A percentile compares a stretch with the other conserved stretches of the same genome.
Conservation (phyloP, 2,888 invertebrate species). For the Osmoderma eremita region DNA sequence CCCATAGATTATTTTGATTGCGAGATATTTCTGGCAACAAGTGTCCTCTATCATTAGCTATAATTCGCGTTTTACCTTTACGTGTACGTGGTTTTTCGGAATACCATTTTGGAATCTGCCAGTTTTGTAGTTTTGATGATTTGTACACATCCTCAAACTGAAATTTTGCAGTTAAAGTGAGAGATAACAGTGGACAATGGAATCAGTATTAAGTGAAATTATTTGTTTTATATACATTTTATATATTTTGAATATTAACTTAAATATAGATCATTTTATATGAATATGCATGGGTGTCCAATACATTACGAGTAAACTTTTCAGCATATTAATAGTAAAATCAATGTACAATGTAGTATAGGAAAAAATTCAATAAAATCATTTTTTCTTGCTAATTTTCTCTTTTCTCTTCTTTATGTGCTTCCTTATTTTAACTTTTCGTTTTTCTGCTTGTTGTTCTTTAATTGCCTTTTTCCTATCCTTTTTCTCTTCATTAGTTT, state of each 20-base stretch:
- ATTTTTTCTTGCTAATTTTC: slow-evolving; percentile 65
- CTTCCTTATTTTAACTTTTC: slow-evolving; percentile 91
- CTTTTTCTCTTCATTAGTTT: slow-evolving; percentile 83
- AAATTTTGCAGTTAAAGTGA: slow-evolving; percentile 16
- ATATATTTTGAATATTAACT: not conserved
- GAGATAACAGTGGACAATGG: not conserved
- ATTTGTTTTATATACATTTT: not conserved
- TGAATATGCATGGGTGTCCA: not conserved
- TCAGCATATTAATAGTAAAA: not conserved
- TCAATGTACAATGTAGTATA: not conserved
- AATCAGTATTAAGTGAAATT: not conserved
- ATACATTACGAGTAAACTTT: no score
- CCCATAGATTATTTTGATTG: slow-evolving; percentile 67
- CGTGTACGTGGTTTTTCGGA: slow-evolving; percentile 67
- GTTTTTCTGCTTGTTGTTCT: slow-evolving; percentile 86
- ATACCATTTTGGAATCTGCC: slow-evolving; percentile 74
- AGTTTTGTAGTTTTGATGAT: slow-evolving; percentile 72
- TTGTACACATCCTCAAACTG: slow-evolving; percentile 70
- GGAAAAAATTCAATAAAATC: not conserved
- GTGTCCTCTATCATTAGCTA: slow-evolving; percentile 73
- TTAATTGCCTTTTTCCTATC: slow-evolving; percentile 89
- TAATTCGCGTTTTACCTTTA: slow-evolving; percentile 67
- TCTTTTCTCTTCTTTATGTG: slow-evolving; percentile 92
- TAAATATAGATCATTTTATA: not conserved
- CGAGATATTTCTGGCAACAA: slow-evolving; percentile 71